A percentile compares a stretch with the other conserved stretches of the same genome.
Evolutionary conservation across 2,797 vertebrate genomes (phyloP).

Genomic region (Lacerta viridis): DNA sequence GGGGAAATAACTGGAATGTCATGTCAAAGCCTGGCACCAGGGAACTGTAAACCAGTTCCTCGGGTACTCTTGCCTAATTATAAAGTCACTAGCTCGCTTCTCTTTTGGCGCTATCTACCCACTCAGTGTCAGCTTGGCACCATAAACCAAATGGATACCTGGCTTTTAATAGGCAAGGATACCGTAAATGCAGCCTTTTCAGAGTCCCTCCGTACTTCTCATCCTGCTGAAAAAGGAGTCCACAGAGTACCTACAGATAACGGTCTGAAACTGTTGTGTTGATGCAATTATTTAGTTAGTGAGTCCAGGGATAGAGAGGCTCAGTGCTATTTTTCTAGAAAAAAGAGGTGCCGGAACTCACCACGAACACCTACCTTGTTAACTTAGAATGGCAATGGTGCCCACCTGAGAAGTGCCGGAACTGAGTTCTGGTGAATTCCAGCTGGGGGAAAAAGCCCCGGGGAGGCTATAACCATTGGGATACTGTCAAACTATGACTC

Average conservation of each 20-base stretch:
- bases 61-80: conserved; percentile 22
- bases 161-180: neutral
- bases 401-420: too few species aligned
- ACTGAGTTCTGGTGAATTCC: too few species aligned
- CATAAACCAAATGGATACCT: conserved; percentile 15
- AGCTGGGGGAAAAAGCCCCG: neutral
- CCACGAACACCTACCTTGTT: too few species aligned
- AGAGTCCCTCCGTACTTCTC: neutral
- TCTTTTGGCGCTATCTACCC: neutral
- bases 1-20: neutral
- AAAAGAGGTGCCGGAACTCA: too few species aligned
- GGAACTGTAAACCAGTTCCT: conserved; percentile 18
- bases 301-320: too few species aligned
- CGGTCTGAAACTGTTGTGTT: neutral
- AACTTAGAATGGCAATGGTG: too few species aligned
- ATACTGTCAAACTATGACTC: neutral
- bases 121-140: conserved; percentile 12
- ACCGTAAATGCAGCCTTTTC: neutral
- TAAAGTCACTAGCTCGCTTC: conserved; percentile 22
- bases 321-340: too few species aligned
- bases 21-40: conserved; percentile 6
- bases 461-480: neutral
- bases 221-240: neutral
- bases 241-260: neutral
- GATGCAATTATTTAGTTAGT: neutral